Percentiles rank a stretch among this genome's conserved stretches.
phyloP scores from a whole-genome alignment of 2,797 vertebrate species.

The Gadopsis marmoratus region DNA sequence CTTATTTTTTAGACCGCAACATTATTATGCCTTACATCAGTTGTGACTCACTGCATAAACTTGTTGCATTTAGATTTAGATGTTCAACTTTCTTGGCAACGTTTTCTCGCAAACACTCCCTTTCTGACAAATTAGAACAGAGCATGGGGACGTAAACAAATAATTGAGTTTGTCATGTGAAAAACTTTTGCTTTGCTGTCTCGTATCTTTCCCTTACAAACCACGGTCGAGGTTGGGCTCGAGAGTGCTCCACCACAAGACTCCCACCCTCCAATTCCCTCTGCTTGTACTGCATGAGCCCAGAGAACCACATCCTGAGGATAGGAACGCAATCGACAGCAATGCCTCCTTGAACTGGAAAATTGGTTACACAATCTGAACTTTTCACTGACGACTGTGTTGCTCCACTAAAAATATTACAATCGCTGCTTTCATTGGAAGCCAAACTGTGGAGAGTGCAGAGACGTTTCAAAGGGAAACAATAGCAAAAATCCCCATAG shows the following conservation, averaged over 20 bases:
- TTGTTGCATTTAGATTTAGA: constrained; percentile 60
- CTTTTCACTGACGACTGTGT: constrained; percentile 86
- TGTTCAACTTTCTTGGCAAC: constrained; percentile 65
- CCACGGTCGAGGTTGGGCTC: constrained; percentile 76
- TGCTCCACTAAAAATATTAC: constrained; percentile 86
- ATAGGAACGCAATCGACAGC: constrained; percentile 82
- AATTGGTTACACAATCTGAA: constrained; percentile 89
- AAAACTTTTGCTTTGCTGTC: constrained; percentile 79
- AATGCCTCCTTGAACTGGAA: constrained; percentile 86
- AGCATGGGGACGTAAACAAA: constrained; percentile 78
- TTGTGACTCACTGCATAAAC: constrained; percentile 60
- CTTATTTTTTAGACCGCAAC: constrained; percentile 73
- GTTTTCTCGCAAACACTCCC: constrained; percentile 29
- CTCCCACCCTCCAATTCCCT: constrained; percentile 82
- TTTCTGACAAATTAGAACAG: constrained; percentile 63
- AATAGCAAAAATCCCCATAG: constrained; percentile 77
- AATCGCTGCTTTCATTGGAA: constrained; percentile 86
- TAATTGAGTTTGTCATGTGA: constrained; percentile 84
- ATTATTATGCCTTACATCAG: constrained; percentile 62
- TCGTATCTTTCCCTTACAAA: constrained; percentile 84
- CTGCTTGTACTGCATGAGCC: constrained; percentile 81
- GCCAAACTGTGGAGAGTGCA: constrained; percentile 78
- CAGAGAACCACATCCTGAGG: constrained; percentile 88
- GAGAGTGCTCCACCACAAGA: constrained; percentile 81
- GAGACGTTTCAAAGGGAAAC: constrained; percentile 79